Evolutionary conservation across 2,888 invertebrate genomes (phyloP), one percentile per base, ranked within the genome.

Genomic region (Lasioglossum villosulum): DNA sequence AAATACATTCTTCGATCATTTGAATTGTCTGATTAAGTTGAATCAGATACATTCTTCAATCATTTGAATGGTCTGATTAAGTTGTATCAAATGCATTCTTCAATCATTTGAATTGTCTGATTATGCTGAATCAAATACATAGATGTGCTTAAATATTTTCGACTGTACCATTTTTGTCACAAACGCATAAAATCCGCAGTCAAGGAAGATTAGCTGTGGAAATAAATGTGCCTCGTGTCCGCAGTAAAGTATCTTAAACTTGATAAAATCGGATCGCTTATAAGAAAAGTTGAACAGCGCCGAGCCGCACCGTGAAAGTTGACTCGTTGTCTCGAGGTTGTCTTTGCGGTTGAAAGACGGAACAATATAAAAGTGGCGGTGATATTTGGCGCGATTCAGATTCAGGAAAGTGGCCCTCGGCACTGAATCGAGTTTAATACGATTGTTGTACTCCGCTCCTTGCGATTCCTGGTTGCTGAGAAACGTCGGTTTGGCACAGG

Each of bases 401-500:
- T 72, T 45, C 71, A 27, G n/a, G 16, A n/a, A 70, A 70, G 70
- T 70, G 70, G 70, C 37, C 39, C 70, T 70, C 37, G 37, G 39
- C 70, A 39, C 37, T 39, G 70, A 70, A 70, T n/a, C 39, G 70
- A 70, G 10, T 70, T 70, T 70, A 39, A 70, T 39, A 70, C n/a
- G 70, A 39, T 70, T 70, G 70, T 70, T 70, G 70, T 70, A n/a
- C 37, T 14, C 70, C n/a, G 39, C 70, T 70, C 70, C 70, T 39
- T 70, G n/a, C 70, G 70, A 70, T 70, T 39, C n/a, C 39, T 39
- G 37, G n/a, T 70, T n/a, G 12, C 39, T 37, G 70, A 70, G 70
- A 39, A 70, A 70, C n/a, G 70, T 70, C 70, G 70, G 70, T 70
- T 70, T 70, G 70, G 70, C 70, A 70, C 39, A 39, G 39, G 70